These are phyloP conservation scores for Zele albiditarsus DNA, from an alignment of 2,888 invertebrate genomes.

Conservation along the genomic window DNA sequence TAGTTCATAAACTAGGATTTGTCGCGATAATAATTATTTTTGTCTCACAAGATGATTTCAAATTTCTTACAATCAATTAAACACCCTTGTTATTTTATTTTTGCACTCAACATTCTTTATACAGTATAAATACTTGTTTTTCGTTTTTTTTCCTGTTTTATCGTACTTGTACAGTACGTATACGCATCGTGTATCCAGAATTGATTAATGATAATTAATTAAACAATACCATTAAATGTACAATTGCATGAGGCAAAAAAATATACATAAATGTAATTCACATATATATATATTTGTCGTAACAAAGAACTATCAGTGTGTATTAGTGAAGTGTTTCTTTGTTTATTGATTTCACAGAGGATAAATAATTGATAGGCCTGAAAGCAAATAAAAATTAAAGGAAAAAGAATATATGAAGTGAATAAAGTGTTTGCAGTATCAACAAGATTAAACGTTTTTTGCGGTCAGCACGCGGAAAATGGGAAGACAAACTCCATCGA, in stretches of 20 bases:
- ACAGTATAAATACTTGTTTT: slow-evolving; percentile 27
- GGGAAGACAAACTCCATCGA: not conserved
- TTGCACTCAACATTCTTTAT: slow-evolving; percentile 21
- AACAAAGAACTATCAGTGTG: not conserved
- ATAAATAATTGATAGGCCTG: not conserved
- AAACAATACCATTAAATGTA: slow-evolving; percentile 17
- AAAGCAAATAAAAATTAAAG: not conserved
- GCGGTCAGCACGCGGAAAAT: not conserved
- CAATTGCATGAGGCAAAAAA: slow-evolving; percentile 21
- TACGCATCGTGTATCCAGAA: not conserved
- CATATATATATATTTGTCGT: slow-evolving; percentile 15
- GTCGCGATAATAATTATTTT: not conserved
- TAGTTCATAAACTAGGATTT: not conserved
- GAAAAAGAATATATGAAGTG: not conserved
- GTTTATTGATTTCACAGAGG: not conserved
- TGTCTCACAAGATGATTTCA: not conserved
- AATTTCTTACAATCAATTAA: not conserved
- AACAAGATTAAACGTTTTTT: not conserved
- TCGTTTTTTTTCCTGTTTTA: not conserved
- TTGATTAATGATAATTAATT: not conserved
- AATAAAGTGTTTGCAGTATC: not conserved
- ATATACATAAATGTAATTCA: slow-evolving; percentile 22
- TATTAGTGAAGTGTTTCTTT: not conserved
- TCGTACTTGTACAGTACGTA: not conserved
- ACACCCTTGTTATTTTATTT: not conserved